Evolutionary conservation across 2,797 vertebrate genomes (phyloP), one percentile per base, ranked within the genome.

Genomic region (Myotis planiceps): DNA sequence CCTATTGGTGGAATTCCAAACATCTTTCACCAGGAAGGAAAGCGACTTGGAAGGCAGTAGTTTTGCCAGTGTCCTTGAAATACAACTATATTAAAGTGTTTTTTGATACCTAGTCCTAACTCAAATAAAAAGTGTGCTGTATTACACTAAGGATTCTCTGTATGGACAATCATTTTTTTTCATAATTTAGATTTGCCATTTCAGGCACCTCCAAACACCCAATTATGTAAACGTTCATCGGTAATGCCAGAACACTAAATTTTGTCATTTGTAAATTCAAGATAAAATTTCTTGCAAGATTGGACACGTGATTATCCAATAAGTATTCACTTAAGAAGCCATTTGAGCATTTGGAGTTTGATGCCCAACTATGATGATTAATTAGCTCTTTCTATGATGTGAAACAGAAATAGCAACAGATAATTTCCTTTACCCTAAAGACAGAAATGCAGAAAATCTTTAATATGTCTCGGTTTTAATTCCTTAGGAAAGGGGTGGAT

Each of bases 261-360:
- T 88, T 53, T 92, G 7, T 80, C 29, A 66, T 87, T 81, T 94
- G 80, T 23, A 97, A 98, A 51, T 74, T 95, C 39, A 94, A 71
- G 92, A 93, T 49, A 95, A 69, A 60, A 63, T 96, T 96, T 87
- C 12, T 83, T 97, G 95, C 71, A 98, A 98, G 83, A 97, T 97
- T 93, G 95, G 88, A 65, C 91, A 95, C 49, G 66, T 92, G 68
- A 97, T 97, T 96, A 91, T 8, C n/a, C 94, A 96, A 29, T 76
- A 94, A 95, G 90, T 83, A 7, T 97, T 98, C 96, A 83, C 47
- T 85, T 69, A 93, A 92, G 16, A 49, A 97, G 91, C 2, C 51
- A 83, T 60, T 75, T 69, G 32, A 95, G 27, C 49, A 83, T 94
- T 96, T 97, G 89, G 15, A 14, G 27, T 83, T 72, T 97, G 39